phyloP scores from a whole-genome alignment of 2,888 invertebrate genomes.

The Lepidocyrtinus sp. region DNA sequence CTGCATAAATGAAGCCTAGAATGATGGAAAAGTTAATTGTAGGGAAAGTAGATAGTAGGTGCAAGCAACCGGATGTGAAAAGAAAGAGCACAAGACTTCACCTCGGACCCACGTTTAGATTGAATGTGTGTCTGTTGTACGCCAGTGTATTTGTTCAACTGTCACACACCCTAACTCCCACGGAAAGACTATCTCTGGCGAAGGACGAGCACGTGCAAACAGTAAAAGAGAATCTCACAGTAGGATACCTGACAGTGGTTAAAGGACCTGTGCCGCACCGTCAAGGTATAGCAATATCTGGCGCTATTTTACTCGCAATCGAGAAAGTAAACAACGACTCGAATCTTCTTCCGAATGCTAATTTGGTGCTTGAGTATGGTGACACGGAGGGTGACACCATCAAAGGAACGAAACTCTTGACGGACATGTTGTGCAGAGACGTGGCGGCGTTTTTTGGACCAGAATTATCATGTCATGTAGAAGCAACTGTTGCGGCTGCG shows the following conservation, averaged over 20 bases:
- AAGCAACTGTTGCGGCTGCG: conserved; percentile 93
- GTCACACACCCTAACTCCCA: conserved; percentile 39
- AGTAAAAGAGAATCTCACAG: conserved; percentile 75
- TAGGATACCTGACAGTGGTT: conserved; percentile 89
- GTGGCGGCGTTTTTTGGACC: conserved; percentile 96
- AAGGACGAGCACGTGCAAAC: conserved; percentile 26
- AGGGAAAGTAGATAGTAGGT: conserved; percentile 2
- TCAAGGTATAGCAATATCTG: conserved; percentile 86
- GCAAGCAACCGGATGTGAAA: too few relatives aligned
- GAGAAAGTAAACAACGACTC: conserved; percentile 81
- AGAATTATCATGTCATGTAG: conserved; percentile 94
- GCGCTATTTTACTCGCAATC: conserved; percentile 91
- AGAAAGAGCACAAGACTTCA: too few relatives aligned
- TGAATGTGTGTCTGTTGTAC: conserved; percentile 21
- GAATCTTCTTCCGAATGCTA: conserved; percentile 82
- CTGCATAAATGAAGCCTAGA: too few relatives aligned
- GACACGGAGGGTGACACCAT: conserved; percentile 89
- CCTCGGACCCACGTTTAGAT: too few relatives aligned
- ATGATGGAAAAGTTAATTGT: conserved; percentile 19
- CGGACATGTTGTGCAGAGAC: conserved; percentile 91
- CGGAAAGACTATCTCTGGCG: conserved; percentile 16
- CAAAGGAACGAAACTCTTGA: conserved; percentile 85
- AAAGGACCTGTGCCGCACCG: conserved; percentile 84
- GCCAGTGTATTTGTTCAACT: too few relatives aligned
- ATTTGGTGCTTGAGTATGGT: conserved; percentile 82